phyloP scores from a whole-genome alignment of 2,113 vertebrate species.

The Poecilia latipinna region DNA sequence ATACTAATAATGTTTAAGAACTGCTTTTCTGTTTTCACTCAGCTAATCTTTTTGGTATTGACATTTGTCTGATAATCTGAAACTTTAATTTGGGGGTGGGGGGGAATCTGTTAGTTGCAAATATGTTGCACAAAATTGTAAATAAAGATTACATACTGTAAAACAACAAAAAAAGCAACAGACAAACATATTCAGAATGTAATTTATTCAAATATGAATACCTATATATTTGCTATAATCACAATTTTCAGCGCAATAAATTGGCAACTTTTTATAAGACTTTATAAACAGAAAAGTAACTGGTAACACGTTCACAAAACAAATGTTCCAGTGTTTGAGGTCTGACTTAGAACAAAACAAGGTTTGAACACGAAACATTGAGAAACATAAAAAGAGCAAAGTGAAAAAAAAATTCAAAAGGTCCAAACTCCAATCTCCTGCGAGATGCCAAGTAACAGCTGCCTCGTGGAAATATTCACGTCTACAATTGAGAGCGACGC shows the following conservation, averaged over 20 bases:
- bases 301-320: constrained; percentile 35
- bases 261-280: constrained; percentile 13
- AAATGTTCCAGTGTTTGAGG: constrained; percentile 34
- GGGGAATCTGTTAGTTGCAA: background rate
- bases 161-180: background rate
- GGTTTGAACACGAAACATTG: constrained; percentile 6
- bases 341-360: constrained; percentile 24
- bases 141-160: background rate
- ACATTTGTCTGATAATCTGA: background rate
- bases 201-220: constrained; percentile 63
- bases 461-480: constrained; percentile 5
- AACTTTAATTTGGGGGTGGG: too few relatives aligned
- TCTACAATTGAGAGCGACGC: constrained; percentile 6
- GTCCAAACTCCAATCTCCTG: constrained; percentile 19
- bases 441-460: constrained; percentile 13
- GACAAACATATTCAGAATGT: constrained; percentile 34
- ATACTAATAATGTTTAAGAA: background rate
- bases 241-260: constrained; percentile 35
- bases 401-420: constrained; percentile 16
- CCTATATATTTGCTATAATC: constrained; percentile 34
- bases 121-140: background rate
- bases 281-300: constrained; percentile 10
- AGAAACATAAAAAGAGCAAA: constrained; percentile 18
- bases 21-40: background rate
- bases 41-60: background rate